Evolutionary conservation across 2,113 vertebrate species (phyloP), one percentile per base, ranked within the genome.

Genomic region (Gila orcuttii): DNA sequence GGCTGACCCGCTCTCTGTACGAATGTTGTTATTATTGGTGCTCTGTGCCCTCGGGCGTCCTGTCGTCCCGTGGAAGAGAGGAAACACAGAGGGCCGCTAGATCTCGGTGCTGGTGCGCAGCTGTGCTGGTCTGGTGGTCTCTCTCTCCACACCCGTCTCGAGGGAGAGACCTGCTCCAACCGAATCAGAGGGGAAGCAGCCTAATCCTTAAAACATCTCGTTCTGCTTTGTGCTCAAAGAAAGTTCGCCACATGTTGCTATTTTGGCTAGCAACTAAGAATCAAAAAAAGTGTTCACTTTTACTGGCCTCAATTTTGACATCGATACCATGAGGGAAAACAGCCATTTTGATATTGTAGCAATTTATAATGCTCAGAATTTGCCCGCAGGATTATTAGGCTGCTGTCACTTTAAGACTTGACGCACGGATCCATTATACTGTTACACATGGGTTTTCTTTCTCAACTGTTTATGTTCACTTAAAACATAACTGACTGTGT

Each of bases 1-100:
- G 93, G 91, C 87, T 96, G 97, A 97, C 97, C 96, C 94, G 90
- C 91, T 94, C 92, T 90, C 93, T 75, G 87, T 93, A 95, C 91
- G 95, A 96, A 96, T 96, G 96, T 96, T 97, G 96, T 98, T 97
- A 96, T 96, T 97, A 97, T 96, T 96, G 96, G 95, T 89, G 92
- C 92, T 92, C 89, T 86, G 86, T 94, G 94, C 94, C 96, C 96
- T 95, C 87, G 91, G 96, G 96, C 96, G 42, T 87, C 88, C 90
- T 91, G 93, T 93, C 89, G 94, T 96, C 94, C 95, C 94, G 89
- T 91, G 93, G 90, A 93, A 93, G 86, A 88, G 84, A 91, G 90
- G 91, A 93, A 94, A 89, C 84, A 82, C 81, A 10, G 87, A 90
- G 87, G 82, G 91, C 85, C 89, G 93, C 93, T 84, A 57, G 85